Evolutionary conservation across 2,888 invertebrate species (phyloP).

Genomic region (Hirtodrosophila trivittata): DNA sequence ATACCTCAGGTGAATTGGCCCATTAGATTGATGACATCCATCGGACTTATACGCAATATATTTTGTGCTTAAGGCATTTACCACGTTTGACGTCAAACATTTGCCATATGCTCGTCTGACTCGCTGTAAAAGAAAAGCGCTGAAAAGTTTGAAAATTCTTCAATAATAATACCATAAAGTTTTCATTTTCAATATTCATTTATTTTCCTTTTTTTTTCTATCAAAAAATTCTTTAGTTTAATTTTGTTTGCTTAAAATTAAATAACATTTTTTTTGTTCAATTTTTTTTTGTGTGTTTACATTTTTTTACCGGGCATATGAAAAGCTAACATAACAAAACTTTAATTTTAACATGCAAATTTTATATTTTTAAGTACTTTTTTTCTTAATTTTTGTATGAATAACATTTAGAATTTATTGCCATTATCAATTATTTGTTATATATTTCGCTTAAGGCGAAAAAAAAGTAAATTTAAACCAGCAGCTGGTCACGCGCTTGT

Average conservation of each 20-base stretch:
- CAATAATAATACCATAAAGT: slow-evolving; percentile 33
- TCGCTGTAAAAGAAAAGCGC: slow-evolving; percentile 31
- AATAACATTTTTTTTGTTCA: slow-evolving; percentile 55
- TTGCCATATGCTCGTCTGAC: not conserved
- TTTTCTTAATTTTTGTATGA: slow-evolving; percentile 13
- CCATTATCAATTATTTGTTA: slow-evolving; percentile 58
- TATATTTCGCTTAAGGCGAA: slow-evolving; percentile 38
- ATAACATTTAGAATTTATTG: slow-evolving; percentile 37
- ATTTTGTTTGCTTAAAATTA: slow-evolving; percentile 58
- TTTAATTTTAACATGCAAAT: slow-evolving; percentile 63
- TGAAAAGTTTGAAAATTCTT: slow-evolving; percentile 22
- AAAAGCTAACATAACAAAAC: slow-evolving; percentile 79
- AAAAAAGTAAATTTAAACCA: slow-evolving; percentile 25
- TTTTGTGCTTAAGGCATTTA: slow-evolving; percentile 28
- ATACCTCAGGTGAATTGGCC: slow-evolving; percentile 36
- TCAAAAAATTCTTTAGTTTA: slow-evolving; percentile 56
- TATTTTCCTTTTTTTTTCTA: slow-evolving; percentile 14
- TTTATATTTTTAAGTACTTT: slow-evolving; percentile 3
- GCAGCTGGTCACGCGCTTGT: slow-evolving; percentile 72
- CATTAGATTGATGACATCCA: slow-evolving; percentile 17
- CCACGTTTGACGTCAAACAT: slow-evolving; percentile 38
- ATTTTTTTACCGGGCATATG: slow-evolving; percentile 27
- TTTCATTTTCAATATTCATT: slow-evolving; percentile 31
- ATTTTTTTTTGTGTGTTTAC: slow-evolving; percentile 15
- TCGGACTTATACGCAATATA: not conserved